Percentiles rank a stretch among this genome's conserved stretches.
These are phyloP conservation scores for Andricus curvator DNA, from an alignment of 2,888 invertebrate species.

Conservation along the genomic window DNA sequence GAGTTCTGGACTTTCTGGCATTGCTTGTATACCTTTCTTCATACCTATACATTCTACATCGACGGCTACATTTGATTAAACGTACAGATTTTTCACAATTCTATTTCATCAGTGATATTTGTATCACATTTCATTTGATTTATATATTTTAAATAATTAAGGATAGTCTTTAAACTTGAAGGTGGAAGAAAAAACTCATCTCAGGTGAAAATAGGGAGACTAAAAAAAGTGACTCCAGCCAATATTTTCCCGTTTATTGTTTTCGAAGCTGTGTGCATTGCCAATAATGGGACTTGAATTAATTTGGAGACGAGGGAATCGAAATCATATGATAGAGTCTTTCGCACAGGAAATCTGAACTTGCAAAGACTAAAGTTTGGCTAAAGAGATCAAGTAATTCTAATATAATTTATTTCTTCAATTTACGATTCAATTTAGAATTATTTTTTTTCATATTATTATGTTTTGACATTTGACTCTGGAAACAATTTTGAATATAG, in stretches of 20 bases:
- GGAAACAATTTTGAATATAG: too few species aligned
- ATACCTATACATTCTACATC: neutral
- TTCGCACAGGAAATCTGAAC: neutral
- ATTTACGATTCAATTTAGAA: neutral
- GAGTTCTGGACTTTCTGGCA: slow-evolving; percentile 52
- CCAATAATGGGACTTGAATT: slow-evolving; percentile 66
- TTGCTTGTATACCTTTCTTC: neutral
- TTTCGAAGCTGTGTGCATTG: slow-evolving; percentile 60
- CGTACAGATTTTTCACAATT: neutral
- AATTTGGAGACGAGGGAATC: slow-evolving; percentile 59
- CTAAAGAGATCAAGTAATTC: neutral
- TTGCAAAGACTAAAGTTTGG: too few species aligned
- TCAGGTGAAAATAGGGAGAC: neutral
- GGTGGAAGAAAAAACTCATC: neutral
- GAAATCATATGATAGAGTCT: slow-evolving; percentile 44
- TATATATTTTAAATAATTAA: too few species aligned
- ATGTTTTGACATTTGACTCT: neutral
- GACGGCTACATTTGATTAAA: neutral
- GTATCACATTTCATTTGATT: neutral
- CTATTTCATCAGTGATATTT: neutral
- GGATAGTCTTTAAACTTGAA: neutral
- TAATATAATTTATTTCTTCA: neutral
- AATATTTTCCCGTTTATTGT: slow-evolving; percentile 59
- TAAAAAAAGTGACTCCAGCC: neutral
- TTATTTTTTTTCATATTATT: neutral